These are phyloP conservation scores for Onychostoma macrolepis DNA, from an alignment of 2,113 vertebrate genomes.

Conservation along the genomic window DNA sequence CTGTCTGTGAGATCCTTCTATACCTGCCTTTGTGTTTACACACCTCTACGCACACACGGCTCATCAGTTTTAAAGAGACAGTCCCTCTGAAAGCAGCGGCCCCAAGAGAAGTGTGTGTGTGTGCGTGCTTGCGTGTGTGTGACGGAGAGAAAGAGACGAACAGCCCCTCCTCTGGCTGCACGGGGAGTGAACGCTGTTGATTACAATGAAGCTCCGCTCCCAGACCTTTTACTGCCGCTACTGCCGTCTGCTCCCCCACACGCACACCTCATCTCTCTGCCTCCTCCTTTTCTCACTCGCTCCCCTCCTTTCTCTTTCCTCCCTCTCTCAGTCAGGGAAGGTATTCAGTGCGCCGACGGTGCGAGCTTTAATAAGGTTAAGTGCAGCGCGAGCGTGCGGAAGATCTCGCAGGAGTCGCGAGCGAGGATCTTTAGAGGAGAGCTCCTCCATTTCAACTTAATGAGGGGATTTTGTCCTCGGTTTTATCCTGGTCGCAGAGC, in stretches of 20 bases:
- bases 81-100: background rate
- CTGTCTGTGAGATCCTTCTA: conserved; percentile 32
- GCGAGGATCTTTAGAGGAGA: conserved; percentile 41
- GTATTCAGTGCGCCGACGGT: conserved; percentile 55
- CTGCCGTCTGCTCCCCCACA: conserved; percentile 36
- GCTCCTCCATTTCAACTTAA: conserved; percentile 49
- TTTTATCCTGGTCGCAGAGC: conserved; percentile 57
- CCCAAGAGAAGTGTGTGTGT: conserved; percentile 10
- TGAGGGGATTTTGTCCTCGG: conserved; percentile 46
- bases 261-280: conserved; percentile 29
- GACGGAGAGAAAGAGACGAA: background rate
- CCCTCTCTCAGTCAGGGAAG: conserved; percentile 14
- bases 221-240: conserved; percentile 53
- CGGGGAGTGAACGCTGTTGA: conserved; percentile 50
- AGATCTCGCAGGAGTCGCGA: conserved; percentile 43
- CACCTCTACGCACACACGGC: conserved; percentile 7
- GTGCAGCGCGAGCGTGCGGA: conserved; percentile 58
- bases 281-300: conserved; percentile 27
- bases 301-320: conserved; percentile 45
- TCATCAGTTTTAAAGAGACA: conserved; percentile 11
- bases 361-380: conserved; percentile 76
- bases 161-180: conserved; percentile 53
- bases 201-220: conserved; percentile 54
- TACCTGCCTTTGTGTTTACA: conserved; percentile 49
- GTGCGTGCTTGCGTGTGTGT: conserved; percentile 8